Percentiles rank a stretch among this genome's conserved stretches.
Evolutionary conservation across 2,888 invertebrate genomes (phyloP).

Genomic region (Ptychoptera contaminata): DNA sequence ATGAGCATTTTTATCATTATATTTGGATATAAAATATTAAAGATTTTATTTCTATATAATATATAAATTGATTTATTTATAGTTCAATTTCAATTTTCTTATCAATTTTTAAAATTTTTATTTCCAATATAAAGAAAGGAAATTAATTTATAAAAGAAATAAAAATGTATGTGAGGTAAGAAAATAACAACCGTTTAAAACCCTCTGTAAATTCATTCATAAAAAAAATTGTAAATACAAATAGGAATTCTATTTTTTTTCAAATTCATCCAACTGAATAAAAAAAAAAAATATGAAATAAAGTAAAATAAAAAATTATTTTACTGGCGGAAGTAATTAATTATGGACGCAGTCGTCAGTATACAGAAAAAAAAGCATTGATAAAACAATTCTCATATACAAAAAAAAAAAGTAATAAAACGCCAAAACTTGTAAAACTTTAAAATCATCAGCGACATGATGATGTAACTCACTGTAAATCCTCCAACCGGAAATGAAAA

Average conservation of each 20-base stretch:
- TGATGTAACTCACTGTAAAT: not conserved
- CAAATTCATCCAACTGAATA: not conserved
- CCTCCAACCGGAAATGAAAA: not conserved
- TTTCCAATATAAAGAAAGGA: too few species aligned
- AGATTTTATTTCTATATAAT: too few species aligned
- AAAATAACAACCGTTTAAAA: not conserved
- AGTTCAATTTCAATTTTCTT: too few species aligned
- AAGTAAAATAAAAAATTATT: not conserved
- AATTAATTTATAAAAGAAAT: too few species aligned
- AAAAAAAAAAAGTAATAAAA: not conserved
- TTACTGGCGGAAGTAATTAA: not conserved
- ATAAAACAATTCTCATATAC: too few species aligned
- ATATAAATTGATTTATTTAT: too few species aligned
- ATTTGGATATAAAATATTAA: not conserved
- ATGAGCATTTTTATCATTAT: not conserved
- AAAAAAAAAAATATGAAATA: not conserved
- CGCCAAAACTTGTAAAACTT: not conserved
- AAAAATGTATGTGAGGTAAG: too few species aligned
- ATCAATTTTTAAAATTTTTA: too few species aligned
- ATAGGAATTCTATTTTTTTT: not conserved
- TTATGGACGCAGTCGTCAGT: not conserved
- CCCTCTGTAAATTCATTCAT: not conserved
- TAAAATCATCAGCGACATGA: not conserved
- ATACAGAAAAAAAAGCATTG: not conserved
- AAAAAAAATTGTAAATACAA: not conserved